phyloP scores from a whole-genome alignment of 2,888 invertebrate genomes.

The Dryobotodes eremita region DNA sequence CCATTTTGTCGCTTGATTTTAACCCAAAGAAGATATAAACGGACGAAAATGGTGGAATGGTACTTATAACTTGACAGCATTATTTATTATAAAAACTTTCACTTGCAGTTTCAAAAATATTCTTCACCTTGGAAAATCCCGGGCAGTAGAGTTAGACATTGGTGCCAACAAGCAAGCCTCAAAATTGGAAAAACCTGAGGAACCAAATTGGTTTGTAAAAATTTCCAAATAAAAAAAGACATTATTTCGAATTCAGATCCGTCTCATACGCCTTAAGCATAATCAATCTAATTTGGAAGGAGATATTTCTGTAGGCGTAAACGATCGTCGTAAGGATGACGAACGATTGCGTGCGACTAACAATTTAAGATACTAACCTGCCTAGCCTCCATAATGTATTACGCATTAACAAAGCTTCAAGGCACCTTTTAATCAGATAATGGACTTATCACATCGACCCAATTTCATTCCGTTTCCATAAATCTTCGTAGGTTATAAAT shows the following conservation, averaged over 20 bases:
- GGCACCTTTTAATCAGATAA: slow-evolving; percentile 73
- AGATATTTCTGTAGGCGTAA: slow-evolving; percentile 39
- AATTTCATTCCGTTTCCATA: slow-evolving; percentile 70
- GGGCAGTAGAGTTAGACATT: slow-evolving; percentile 39
- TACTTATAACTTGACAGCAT: slow-evolving; percentile 1
- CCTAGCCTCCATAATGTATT: slow-evolving; percentile 63
- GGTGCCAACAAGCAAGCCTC: slow-evolving; percentile 33
- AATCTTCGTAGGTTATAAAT: slow-evolving; percentile 67
- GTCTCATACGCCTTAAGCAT: slow-evolving; percentile 35
- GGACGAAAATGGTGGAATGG: background rate
- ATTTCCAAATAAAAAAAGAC: slow-evolving; percentile 35
- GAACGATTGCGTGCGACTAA: slow-evolving; percentile 67
- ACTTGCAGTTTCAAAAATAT: slow-evolving; percentile 55
- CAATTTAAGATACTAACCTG: slow-evolving; percentile 66
- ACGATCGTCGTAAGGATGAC: slow-evolving; percentile 44
- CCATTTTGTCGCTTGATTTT: slow-evolving; percentile 10
- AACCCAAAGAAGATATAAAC: background rate
- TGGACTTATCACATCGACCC: slow-evolving; percentile 74
- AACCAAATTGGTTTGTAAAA: slow-evolving; percentile 47
- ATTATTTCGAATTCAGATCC: slow-evolving; percentile 17
- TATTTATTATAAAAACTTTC: slow-evolving; percentile 50
- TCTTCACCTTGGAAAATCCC: slow-evolving; percentile 48
- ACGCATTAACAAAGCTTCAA: slow-evolving; percentile 70
- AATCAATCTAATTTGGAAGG: slow-evolving; percentile 31
- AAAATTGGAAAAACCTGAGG: slow-evolving; percentile 47